Base-by-base conservation (phyloP, 1,140 invertebrate species). In the Triops longicaudatus region DNA sequence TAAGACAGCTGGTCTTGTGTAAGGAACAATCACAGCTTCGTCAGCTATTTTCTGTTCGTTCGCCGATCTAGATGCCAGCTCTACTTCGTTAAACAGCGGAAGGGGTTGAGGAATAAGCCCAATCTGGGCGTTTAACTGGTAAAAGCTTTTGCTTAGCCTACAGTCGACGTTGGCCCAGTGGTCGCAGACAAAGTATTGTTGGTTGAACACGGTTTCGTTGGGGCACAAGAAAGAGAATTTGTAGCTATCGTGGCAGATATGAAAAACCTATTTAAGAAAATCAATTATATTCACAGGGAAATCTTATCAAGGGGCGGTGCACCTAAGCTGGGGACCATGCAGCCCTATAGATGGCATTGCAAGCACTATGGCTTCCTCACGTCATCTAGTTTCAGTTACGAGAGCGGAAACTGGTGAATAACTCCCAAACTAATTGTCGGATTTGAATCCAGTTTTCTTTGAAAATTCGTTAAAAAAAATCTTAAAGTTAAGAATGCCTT, bases 161-260 rank as follows among this genome's bases (percentile, higher is more conserved):
- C 83, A 82, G 76, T 83, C 81, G 72, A 83, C 82, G 77, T 83
- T 83, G 80, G 75, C 81, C 80, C 82, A 82, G 82, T 83, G 83
- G 79, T 84, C 83, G 78, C 84, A 85, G 37, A 85, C 83, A 73
- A 85, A 84, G 75, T 81, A 81, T 76, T 82, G 76, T 80, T 85
- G 84, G 77, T 82, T 83, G 79, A 85, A 85, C 26, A 85, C 76
- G 50, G 84, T 85, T 17, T 83, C 84, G 78, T 83, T 83, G 14
- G 85, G 84, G 75, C 84, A 85, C 0, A 86, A 78, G 80, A 86
- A 85, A 17, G 81, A 81, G 63, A 80, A 79, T 10, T 82, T 80
- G 27, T 81, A 81, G 74, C 81, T 81, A 26, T 78, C 37, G 78
- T 84, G 83, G 75, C 84, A 85, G 78, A 85, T 83, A 74, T 84